Conservation (phyloP, 2,888 invertebrate genomes). For the Folsomia manolachei region DNA sequence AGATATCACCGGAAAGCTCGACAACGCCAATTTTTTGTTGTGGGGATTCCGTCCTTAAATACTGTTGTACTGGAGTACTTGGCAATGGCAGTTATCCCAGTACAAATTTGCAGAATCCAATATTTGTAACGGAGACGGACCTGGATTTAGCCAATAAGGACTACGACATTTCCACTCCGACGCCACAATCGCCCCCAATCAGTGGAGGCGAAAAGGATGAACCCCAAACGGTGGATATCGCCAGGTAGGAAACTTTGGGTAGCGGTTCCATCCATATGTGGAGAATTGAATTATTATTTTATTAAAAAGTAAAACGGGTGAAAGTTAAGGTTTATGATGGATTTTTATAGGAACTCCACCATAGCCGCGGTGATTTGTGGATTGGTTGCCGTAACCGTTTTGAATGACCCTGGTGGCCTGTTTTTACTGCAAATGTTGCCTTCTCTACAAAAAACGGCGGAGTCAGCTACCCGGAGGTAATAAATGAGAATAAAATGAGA, state of each 20-base stretch:
- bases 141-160: slow-evolving; percentile 7
- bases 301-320: too few species aligned
- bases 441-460: slow-evolving; percentile 52
- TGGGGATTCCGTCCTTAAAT: slow-evolving; percentile 52
- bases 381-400: slow-evolving; percentile 51
- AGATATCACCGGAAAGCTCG: slow-evolving; percentile 48
- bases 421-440: slow-evolving; percentile 53
- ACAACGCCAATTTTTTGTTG: slow-evolving; percentile 54
- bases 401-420: slow-evolving; percentile 53
- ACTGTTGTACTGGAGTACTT: slow-evolving; percentile 52
- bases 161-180: not conserved
- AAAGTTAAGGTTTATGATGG: too few species aligned
- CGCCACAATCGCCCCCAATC: not conserved
- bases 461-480: slow-evolving; percentile 25
- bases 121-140: slow-evolving; percentile 17
- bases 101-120: not conserved
- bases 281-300: too few species aligned
- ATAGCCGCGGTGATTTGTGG: slow-evolving; percentile 53
- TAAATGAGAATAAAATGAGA: not conserved
- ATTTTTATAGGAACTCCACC: slow-evolving; percentile 36
- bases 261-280: not conserved
- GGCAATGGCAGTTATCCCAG: slow-evolving; percentile 8
- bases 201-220: not conserved
- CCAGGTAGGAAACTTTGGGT: not conserved
- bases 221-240: not conserved